Conservation (phyloP, 2,113 vertebrate genomes). For the Clupea harengus region DNA sequence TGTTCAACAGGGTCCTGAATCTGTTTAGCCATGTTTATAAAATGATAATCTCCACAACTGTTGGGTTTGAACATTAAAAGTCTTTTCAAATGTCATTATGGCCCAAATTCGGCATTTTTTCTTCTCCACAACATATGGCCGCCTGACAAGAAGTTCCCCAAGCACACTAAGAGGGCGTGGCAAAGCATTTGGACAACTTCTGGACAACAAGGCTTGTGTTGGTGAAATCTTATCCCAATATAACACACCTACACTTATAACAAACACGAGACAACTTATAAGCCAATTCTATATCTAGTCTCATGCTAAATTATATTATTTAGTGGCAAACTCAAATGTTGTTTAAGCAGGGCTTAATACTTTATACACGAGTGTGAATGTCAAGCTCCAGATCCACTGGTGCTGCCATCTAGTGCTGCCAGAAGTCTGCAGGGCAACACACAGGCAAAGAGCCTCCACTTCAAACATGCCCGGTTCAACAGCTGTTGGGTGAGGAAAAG, state of each 20-base stretch:
- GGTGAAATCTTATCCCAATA: not conserved
- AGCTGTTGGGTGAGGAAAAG: not conserved
- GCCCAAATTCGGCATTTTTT: not conserved
- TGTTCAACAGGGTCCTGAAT: not conserved
- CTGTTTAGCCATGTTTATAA: not conserved
- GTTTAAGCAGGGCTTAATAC: not conserved
- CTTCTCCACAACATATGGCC: not conserved
- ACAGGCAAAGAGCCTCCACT: not conserved
- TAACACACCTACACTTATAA: not conserved
- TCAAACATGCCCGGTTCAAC: constrained; percentile 12
- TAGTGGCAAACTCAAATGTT: not conserved
- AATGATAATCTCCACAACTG: not conserved
- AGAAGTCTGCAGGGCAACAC: not conserved
- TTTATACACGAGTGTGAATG: not conserved
- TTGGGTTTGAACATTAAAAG: not conserved
- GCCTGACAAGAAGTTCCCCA: not conserved
- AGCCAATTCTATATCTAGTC: not conserved
- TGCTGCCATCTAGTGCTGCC: constrained; percentile 42
- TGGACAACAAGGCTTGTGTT: not conserved
- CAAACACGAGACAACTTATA: not conserved
- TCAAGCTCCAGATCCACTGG: not conserved
- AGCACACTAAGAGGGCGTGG: not conserved
- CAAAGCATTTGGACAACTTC: not conserved
- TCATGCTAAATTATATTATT: not conserved
- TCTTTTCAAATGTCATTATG: not conserved